Evolutionary conservation across 2,888 invertebrate genomes (phyloP).

Genomic region (Lamellibrachia columna): DNA sequence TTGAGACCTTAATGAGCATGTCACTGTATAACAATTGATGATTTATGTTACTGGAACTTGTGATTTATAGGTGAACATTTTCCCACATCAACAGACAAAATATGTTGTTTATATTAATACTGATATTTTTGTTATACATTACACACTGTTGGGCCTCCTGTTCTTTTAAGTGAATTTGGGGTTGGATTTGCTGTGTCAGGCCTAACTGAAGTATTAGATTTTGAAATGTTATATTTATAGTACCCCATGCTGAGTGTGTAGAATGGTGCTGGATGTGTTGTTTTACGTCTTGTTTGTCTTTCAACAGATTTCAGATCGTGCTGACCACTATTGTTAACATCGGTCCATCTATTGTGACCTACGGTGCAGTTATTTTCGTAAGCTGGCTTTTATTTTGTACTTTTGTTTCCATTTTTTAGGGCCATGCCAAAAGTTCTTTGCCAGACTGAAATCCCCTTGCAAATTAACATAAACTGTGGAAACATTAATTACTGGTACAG

Average conservation of each 20-base stretch:
- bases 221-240: neutral
- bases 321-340: conserved; percentile 67
- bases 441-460: neutral
- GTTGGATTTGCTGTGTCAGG: neutral
- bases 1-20: neutral
- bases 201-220: neutral
- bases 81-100: neutral
- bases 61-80: neutral
- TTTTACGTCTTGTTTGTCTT: neutral
- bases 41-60: neutral
- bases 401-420: neutral
- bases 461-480: neutral
- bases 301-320: conserved; percentile 65
- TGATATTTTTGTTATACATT: neutral
- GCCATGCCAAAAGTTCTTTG: neutral
- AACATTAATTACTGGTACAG: neutral
- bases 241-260: neutral
- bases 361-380: conserved; percentile 67
- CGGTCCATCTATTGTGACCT: conserved; percentile 67
- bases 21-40: neutral
- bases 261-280: neutral
- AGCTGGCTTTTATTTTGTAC: conserved; percentile 45
- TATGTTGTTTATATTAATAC: neutral
- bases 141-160: neutral
- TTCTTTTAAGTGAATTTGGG: neutral